Evolutionary conservation across 2,888 invertebrate species (phyloP), one percentile per base, ranked within the genome.

Genomic region (Ophioninae sp.): DNA sequence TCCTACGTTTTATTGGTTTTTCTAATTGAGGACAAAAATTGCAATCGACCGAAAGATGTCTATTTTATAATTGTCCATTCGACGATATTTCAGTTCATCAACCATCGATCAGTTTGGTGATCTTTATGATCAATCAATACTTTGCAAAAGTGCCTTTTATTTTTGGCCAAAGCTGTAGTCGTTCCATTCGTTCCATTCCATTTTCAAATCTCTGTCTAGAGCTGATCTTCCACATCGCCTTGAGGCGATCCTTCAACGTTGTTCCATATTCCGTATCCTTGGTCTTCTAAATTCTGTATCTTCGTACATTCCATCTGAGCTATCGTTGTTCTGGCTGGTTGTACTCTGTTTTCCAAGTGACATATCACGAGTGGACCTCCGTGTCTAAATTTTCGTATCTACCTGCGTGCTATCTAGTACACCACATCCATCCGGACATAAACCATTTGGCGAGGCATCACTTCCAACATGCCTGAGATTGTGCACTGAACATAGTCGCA

Each of bases 361-460:
- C 84, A 81, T 84, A 84, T 84, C 84, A 75, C 81, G 37, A 81
- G 81, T 63, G 63, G 84, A 81, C 84, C 81, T 68, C 79, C 17
- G 64, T 68, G 81, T 79, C 79, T 84, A 84, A 84, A 84, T 84
- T 51, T 51, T 51, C 51, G 13, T 51, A 51, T 51, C 51, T 51
- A 51, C 51, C 30, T 30, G 17, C 51, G 17, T 51, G 51, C 51
- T 81, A 84, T 84, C 81, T 44, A 61, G 81, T 68, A 56, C 56
- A 72, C 61, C 44, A 23, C 78, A 56, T 68, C 78, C 79, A 79
- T 68, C 81, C 79, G 79, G 79, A 75, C 81, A 81, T 81, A 81
- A 84, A 84, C 84, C 79, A 84, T 84, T 84, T 79, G 56, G 81
- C 68, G 75, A 76, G 63, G 51, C 64, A 64, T 56, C 41, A 63